These are phyloP conservation scores for Malurus melanocephalus DNA, from an alignment of 2,113 vertebrate species.

Conservation along the genomic window DNA sequence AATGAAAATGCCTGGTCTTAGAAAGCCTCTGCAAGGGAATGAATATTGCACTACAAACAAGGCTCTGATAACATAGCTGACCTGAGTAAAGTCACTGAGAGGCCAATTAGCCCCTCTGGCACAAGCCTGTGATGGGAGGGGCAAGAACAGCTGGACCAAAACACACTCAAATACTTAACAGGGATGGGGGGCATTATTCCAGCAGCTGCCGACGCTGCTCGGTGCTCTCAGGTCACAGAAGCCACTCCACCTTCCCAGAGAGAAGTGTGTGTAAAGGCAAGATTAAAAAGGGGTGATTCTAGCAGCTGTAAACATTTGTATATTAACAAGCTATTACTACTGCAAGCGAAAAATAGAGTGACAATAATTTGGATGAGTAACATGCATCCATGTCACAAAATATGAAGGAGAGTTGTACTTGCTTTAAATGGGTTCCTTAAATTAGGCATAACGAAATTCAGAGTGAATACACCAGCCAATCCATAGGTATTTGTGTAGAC, in stretches of 20 bases:
- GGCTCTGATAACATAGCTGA: neutral
- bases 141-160: neutral
- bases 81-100: neutral
- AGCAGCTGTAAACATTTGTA: neutral
- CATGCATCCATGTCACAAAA: neutral
- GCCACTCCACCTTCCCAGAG: neutral
- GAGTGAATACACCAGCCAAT: conserved; percentile 7
- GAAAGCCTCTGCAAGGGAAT: neutral
- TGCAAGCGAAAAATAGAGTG: neutral
- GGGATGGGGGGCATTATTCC: neutral
- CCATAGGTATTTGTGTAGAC: neutral
- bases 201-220: neutral
- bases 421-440: conserved; percentile 7
- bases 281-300: neutral
- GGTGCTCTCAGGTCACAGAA: neutral
- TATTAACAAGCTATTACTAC: conserved; percentile 26
- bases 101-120: neutral
- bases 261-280: neutral
- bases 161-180: neutral
- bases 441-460: conserved; percentile 30
- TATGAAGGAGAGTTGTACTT: neutral
- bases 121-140: neutral
- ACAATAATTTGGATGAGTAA: conserved; percentile 4
- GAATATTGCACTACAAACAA: neutral
- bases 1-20: neutral